Percentiles rank a stretch among this genome's conserved stretches.
Conservation (phyloP, 2,888 invertebrate genomes). For the Serripes groenlandicus region DNA sequence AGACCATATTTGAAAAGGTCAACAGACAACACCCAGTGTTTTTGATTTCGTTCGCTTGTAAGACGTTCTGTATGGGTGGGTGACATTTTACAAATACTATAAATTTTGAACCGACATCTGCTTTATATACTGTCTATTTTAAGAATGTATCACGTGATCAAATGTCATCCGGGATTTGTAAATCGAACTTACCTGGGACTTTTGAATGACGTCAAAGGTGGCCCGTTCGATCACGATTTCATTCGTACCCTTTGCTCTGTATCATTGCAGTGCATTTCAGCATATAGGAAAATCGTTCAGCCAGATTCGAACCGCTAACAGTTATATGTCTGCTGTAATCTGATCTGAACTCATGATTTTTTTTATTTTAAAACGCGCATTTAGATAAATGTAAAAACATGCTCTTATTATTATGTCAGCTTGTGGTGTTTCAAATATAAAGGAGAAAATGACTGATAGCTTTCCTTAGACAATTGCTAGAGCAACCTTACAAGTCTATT, state of each 20-base stretch:
- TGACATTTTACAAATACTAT: neutral
- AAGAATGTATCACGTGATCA: slow-evolving; percentile 4
- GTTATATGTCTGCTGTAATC: no score
- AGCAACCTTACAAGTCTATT: no score
- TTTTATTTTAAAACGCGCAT: no score
- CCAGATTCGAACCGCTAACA: no score
- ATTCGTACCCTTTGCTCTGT: neutral
- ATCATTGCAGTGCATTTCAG: no score
- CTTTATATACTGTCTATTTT: slow-evolving; percentile 19
- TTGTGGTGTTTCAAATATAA: no score
- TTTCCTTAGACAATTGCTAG: no score
- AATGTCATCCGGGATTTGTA: slow-evolving; percentile 8
- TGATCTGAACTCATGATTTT: no score
- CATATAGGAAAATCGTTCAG: no score
- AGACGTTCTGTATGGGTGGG: neutral
- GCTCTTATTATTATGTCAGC: no score
- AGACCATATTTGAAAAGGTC: neutral
- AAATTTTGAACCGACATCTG: neutral
- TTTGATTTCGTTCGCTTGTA: neutral
- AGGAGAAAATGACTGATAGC: no score
- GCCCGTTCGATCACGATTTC: slow-evolving; percentile 6
- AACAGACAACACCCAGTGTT: neutral
- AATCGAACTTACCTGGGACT: slow-evolving; percentile 2
- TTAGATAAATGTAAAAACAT: no score
- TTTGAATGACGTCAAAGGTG: slow-evolving; percentile 4